A percentile compares a stretch with the other conserved stretches of the same genome.
Evolutionary conservation across 2,797 vertebrate genomes (phyloP).

Genomic region (Bufotes viridis): DNA sequence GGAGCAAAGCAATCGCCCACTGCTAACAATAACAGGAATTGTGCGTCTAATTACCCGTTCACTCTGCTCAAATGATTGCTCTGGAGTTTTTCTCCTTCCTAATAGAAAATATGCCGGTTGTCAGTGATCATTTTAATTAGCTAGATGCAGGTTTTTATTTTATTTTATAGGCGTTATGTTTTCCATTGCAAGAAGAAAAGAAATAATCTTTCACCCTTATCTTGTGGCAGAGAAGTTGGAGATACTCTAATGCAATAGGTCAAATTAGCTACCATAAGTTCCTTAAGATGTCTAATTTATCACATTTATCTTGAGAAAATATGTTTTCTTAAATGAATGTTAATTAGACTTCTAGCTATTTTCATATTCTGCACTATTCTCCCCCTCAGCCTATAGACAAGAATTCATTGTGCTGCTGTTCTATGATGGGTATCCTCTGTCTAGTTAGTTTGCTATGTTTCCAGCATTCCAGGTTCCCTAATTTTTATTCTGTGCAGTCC

Average conservation of each 20-base stretch:
- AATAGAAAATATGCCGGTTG: constrained; percentile 45
- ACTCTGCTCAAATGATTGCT: constrained; percentile 48
- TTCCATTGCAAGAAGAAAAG: constrained; percentile 4
- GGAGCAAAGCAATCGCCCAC: constrained; percentile 33
- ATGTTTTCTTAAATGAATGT: not conserved
- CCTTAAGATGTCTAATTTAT: constrained; percentile 17
- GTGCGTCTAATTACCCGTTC: constrained; percentile 57
- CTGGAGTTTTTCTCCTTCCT: constrained; percentile 21
- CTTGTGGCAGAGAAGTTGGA: not conserved
- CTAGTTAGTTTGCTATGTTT: not conserved
- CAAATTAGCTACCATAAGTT: constrained; percentile 1
- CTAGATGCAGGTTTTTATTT: constrained; percentile 25
- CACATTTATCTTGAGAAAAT: not conserved
- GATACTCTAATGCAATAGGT: constrained; percentile 17
- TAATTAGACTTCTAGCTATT: constrained; percentile 21
- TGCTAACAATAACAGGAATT: constrained; percentile 52
- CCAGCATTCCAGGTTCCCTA: not conserved
- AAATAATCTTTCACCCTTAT: constrained; percentile 17
- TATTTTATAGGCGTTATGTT: constrained; percentile 36
- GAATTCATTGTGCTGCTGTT: not conserved
- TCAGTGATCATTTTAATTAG: constrained; percentile 57
- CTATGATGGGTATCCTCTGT: not conserved
- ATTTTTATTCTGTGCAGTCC: too few relatives aligned
- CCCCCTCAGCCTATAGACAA: not conserved
- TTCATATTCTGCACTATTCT: not conserved